Evolutionary conservation across 2,888 invertebrate genomes (phyloP), one percentile per base, ranked within the genome.

Genomic region (Steinernema hermaphroditum): DNA sequence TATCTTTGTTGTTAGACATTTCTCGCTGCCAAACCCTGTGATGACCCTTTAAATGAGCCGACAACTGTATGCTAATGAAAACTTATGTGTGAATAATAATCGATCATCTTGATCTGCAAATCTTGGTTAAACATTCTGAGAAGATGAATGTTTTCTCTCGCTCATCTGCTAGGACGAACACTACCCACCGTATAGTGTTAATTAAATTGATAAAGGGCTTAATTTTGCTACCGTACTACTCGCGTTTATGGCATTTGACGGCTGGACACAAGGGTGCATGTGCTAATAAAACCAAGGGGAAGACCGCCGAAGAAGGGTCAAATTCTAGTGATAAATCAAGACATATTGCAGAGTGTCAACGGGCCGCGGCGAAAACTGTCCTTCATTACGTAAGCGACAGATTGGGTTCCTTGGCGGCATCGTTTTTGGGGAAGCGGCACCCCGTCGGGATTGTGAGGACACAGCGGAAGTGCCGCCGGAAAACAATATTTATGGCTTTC

Each of bases 401-500:
- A 62, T 62, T 62, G 62, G 62, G 16, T 29, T 27, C 32, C 12
- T 9, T 29, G 16, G 27, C 9, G 29, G 29, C 27, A 29, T 27
- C 54, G 29, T 27, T 27, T 27, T 29, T 16, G 32, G 29, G 16
- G 16, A 34, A 32, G 32, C 22, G 62, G 62, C 62, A 9, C 62
- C 29, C 32, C 62, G 62, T 27, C 62, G 62, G 62, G 27, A 22
- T 12, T 16, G 32, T 22, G 32, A 12, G 37, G 37, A 37, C 37
- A 37, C 32, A 2, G 32, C 62, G 16, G 12, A 27, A 8, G 32
- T 71, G 72, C 74, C 69, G 62, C 70, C 71, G 72, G 70, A 75
- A 77, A 72, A 76, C 76, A 77, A 76, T 77, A 77, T 79, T 79
- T 76, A 76, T 76, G 73, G 68, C 73, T 72, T 69, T 49, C 69